These are phyloP conservation scores for Blastobasis adustella DNA, from an alignment of 2,888 invertebrate genomes.

Conservation along the genomic window DNA sequence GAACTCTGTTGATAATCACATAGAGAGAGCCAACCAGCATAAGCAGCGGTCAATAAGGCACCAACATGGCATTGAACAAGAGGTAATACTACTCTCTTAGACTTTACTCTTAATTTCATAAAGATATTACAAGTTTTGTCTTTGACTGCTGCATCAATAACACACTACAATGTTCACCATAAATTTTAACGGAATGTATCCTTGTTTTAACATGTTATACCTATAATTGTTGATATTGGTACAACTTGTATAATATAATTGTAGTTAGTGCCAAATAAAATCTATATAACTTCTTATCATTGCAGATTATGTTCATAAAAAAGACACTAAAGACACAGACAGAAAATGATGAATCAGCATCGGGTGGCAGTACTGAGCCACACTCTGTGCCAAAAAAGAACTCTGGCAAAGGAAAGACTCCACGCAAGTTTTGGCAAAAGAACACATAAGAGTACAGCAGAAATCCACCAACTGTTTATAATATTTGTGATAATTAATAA, in stretches of 20 bases:
- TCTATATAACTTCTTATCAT: constrained; percentile 8
- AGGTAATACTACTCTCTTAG: constrained; percentile 68
- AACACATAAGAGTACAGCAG: constrained; percentile 42
- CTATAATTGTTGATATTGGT: too few relatives aligned
- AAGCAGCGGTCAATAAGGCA: constrained; percentile 87
- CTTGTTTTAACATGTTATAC: too few relatives aligned
- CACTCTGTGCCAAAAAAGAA: constrained; percentile 81
- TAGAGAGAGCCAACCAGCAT: constrained; percentile 88
- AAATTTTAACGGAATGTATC: too few relatives aligned
- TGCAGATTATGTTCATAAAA: constrained; percentile 88
- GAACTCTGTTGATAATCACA: constrained; percentile 91
- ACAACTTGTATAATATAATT: too few relatives aligned
- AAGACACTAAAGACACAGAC: constrained; percentile 90
- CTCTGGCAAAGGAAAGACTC: constrained; percentile 81
- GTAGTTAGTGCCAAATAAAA: too few relatives aligned
- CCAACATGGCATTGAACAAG: constrained; percentile 88
- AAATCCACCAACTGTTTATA: too few relatives aligned
- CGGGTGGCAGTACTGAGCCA: constrained; percentile 76
- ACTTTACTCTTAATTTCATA: too few relatives aligned
- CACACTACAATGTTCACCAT: too few relatives aligned
- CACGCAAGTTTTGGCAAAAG: constrained; percentile 82
- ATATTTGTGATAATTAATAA: not conserved
- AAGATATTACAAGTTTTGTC: too few relatives aligned
- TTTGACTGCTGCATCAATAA: too few relatives aligned
- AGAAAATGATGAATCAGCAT: constrained; percentile 90